Base-by-base conservation (phyloP, 1,140 invertebrate species). In the Dolichoris vasculosae region DNA sequence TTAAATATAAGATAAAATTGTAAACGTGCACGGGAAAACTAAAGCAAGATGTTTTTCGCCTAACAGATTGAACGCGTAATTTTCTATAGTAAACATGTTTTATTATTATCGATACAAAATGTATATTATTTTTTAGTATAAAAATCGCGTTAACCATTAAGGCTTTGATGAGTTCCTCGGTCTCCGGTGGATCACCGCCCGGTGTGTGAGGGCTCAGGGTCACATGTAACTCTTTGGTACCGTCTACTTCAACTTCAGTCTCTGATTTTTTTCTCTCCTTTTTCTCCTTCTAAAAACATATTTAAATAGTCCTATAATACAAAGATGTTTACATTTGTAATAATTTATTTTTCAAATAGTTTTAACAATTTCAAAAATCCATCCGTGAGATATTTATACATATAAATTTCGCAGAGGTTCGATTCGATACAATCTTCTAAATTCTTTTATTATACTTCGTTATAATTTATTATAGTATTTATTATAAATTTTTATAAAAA, bases 91-190 rank as follows among this genome's bases (percentile, higher is more conserved):
- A 87, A 86, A 83, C 82, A 87, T 6, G 63, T 82, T 82, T 76
- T 80, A 79, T 51, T 77, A 83, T 32, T 55, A 69, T 43, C 35
- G 67, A 0, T 38, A 83, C 87, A 87, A n/a, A 64, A 73, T 78
- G 48, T 82, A 30, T 76, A 76, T 32, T 83, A 46, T 43, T 63
- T 76, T 73, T 75, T 75, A 73, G 32, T 73, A 87, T 82, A 88
- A 63, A 89, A 89, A 91, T 92, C 77, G 85, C 73, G 86, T 92
- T 91, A 92, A 95, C 95, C 93, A 95, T 94, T 86, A 95, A 90
- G 76, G 96, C 95, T 94, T 97, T 97, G 88, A 98, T 96, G 20
- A 98, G 94, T 91, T 98, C 97, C 91, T 98, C 97, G 2, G 97
- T 97, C 90, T 98, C 97, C 40, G 97, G 97, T 23, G 97, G 97